Evolutionary conservation across 2,888 invertebrate species (phyloP).

Genomic region (Alcis repandata): DNA sequence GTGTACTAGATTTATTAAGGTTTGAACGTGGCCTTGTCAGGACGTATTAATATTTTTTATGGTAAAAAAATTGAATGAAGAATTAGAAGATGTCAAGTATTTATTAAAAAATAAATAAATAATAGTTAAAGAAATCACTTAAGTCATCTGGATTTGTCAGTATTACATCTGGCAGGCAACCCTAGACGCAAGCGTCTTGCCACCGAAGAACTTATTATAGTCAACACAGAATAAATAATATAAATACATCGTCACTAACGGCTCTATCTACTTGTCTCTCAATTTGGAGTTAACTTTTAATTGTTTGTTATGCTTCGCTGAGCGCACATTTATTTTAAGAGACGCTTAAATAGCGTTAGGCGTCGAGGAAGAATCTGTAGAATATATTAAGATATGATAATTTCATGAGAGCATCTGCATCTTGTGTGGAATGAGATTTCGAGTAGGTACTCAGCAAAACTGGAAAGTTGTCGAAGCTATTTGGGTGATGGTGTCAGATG

Average conservation of each 20-base stretch:
- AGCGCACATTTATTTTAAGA: slow-evolving; percentile 7
- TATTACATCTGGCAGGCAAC: slow-evolving; percentile 2
- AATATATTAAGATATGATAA: too few relatives aligned
- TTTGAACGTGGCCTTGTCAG: too few relatives aligned
- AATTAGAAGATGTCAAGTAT: not conserved
- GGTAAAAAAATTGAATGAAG: not conserved
- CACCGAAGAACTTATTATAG: not conserved
- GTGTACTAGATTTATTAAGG: too few relatives aligned
- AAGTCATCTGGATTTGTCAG: not conserved
- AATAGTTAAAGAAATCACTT: too few relatives aligned
- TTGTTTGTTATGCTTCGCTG: slow-evolving; percentile 7
- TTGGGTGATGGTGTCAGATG: too few relatives aligned
- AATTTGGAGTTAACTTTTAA: slow-evolving; percentile 1
- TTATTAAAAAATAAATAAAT: not conserved
- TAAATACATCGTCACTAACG: not conserved
- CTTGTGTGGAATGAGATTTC: too few relatives aligned
- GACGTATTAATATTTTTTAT: too few relatives aligned
- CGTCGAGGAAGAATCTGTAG: not conserved
- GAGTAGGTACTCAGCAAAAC: too few relatives aligned
- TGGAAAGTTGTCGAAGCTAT: too few relatives aligned
- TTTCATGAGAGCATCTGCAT: too few relatives aligned
- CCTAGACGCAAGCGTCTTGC: not conserved
- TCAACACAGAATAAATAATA: too few relatives aligned
- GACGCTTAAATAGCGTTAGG: not conserved
- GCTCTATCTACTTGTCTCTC: not conserved